Conservation (phyloP, 2,797 vertebrate species). For the Okamejei kenojei region DNA sequence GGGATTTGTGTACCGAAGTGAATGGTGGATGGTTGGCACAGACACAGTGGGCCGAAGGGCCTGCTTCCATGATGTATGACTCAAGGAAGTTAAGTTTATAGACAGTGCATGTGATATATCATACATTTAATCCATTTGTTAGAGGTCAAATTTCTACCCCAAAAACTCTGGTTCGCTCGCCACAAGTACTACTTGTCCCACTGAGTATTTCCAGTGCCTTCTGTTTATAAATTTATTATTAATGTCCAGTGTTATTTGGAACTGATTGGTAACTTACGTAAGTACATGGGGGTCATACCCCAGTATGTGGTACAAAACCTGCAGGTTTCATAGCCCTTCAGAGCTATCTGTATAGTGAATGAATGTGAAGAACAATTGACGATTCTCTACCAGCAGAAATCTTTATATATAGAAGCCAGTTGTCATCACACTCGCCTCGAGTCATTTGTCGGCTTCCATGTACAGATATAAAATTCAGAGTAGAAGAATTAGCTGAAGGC, state of each 20-base stretch:
- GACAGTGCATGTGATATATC: too few relatives aligned
- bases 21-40: too few relatives aligned
- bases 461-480: slow-evolving; percentile 9
- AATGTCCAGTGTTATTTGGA: background rate
- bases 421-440: background rate
- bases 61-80: too few relatives aligned
- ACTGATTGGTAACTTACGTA: background rate
- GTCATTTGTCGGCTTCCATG: background rate
- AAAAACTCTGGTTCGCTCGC: background rate
- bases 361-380: background rate
- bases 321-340: background rate
- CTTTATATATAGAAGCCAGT: background rate
- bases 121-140: too few relatives aligned
- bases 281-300: background rate
- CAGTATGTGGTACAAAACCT: background rate
- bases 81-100: too few relatives aligned
- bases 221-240: background rate
- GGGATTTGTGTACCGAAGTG: too few relatives aligned
- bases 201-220: background rate
- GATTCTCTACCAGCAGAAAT: slow-evolving; percentile 5
- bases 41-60: too few relatives aligned
- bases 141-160: too few relatives aligned
- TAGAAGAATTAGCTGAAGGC: slow-evolving; percentile 11
- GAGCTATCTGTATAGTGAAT: background rate
- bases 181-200: background rate